Conservation (phyloP, 2,888 invertebrate species). For the Amphipyra tragopoginis region DNA sequence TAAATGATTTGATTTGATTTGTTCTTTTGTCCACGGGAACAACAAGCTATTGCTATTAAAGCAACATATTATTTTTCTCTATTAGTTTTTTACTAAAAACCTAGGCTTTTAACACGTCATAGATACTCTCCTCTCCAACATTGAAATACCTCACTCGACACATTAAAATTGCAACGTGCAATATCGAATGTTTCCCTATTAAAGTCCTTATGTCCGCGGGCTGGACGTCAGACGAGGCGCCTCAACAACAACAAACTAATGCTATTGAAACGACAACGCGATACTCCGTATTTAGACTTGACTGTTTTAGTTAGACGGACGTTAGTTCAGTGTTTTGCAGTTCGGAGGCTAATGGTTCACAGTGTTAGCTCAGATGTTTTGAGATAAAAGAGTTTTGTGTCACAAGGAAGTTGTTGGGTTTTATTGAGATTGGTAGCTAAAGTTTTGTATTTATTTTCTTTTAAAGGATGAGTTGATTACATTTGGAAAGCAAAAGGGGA, state of each 20-base stretch:
- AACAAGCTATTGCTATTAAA: too few relatives aligned
- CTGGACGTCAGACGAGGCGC: constrained; percentile 45
- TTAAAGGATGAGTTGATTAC: background rate
- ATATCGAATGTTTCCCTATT: constrained; percentile 43
- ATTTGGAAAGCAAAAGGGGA: too few relatives aligned
- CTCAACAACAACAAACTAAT: constrained; percentile 56
- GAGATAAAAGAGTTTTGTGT: constrained; percentile 12
- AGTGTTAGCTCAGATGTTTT: constrained; percentile 29
- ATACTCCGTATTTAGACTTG: constrained; percentile 56
- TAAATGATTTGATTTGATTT: too few relatives aligned
- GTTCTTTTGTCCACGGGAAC: too few relatives aligned
- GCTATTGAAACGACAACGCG: constrained; percentile 54
- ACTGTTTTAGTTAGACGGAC: constrained; percentile 50
- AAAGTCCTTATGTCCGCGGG: constrained; percentile 32
- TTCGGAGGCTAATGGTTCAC: constrained; percentile 50
- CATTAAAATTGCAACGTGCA: constrained; percentile 7
- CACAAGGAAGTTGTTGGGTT: background rate
- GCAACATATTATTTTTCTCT: too few relatives aligned
- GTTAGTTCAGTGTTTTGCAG: constrained; percentile 28
- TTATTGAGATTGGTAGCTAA: background rate
- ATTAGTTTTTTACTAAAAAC: too few relatives aligned
- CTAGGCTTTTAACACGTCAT: too few relatives aligned
- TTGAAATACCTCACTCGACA: background rate
- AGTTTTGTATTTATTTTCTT: background rate
- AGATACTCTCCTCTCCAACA: too few relatives aligned